Conservation (phyloP, 2,797 vertebrate species). For the Manis pentadactyla region DNA sequence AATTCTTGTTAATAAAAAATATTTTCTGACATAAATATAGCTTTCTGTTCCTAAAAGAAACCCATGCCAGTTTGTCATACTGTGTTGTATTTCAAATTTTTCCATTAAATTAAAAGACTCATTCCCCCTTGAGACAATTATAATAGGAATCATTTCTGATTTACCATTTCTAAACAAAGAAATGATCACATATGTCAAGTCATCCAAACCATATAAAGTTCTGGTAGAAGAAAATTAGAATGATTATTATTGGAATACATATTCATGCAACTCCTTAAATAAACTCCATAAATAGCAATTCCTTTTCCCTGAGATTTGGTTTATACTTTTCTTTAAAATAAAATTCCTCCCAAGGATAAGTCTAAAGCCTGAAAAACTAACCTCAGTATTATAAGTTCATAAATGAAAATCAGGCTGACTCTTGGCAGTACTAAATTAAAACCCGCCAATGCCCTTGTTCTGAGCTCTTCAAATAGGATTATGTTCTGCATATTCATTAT, state of each 20-base stretch:
- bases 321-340: conserved; percentile 21
- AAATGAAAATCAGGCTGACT: conserved; percentile 46
- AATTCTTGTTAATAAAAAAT: conserved; percentile 32
- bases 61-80: not conserved
- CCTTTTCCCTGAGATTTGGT: conserved; percentile 44
- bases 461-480: not conserved
- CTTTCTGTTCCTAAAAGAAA: conserved; percentile 4
- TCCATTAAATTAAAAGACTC: conserved; percentile 13
- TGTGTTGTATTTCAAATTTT: not conserved
- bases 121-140: conserved; percentile 46
- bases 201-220: conserved; percentile 11
- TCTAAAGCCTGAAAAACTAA: conserved; percentile 39
- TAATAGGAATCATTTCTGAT: conserved; percentile 25
- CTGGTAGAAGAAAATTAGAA: conserved; percentile 50
- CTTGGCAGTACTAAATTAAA: conserved; percentile 42
- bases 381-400: conserved; percentile 1
- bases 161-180: conserved; percentile 38
- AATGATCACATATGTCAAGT: not conserved
- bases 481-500: not conserved
- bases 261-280: not conserved
- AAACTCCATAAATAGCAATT: not conserved
- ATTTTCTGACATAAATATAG: not conserved
- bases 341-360: not conserved
- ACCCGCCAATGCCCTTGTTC: not conserved
- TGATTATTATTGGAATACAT: not conserved